Conservation (phyloP, 2,888 invertebrate species). For the Rotaria socialis region DNA sequence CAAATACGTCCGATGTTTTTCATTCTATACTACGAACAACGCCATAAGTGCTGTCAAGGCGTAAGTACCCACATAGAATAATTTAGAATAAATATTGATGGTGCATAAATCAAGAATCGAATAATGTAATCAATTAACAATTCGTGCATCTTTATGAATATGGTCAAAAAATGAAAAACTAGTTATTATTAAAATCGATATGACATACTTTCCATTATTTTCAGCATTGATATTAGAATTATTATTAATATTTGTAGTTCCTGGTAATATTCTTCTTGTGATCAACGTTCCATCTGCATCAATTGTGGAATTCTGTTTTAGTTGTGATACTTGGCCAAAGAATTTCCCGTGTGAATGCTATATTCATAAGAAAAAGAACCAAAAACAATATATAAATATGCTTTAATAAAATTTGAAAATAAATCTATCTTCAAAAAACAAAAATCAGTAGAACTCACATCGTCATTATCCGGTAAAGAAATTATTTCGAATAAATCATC, state of each 20-base stretch:
- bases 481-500: neutral
- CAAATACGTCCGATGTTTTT: no score
- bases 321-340: neutral
- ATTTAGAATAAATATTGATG: no score
- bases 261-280: neutral
- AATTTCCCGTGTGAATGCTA: neutral
- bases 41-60: no score
- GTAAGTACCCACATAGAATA: no score
- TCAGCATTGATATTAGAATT: neutral
- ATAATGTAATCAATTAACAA: no score
- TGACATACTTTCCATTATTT: neutral
- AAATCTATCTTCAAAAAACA: no score
- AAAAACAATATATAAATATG: no score
- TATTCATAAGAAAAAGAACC: neutral
- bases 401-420: no score
- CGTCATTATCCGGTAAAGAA: neutral
- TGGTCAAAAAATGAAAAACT: no score
- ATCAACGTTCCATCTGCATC: neutral
- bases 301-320: neutral
- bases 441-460: neutral
- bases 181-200: neutral
- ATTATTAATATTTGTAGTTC: neutral
- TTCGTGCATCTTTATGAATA: no score
- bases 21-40: no score
- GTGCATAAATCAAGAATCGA: no score